These are phyloP conservation scores for Cranoglanis bouderius DNA, from an alignment of 2,113 vertebrate species.

Conservation along the genomic window DNA sequence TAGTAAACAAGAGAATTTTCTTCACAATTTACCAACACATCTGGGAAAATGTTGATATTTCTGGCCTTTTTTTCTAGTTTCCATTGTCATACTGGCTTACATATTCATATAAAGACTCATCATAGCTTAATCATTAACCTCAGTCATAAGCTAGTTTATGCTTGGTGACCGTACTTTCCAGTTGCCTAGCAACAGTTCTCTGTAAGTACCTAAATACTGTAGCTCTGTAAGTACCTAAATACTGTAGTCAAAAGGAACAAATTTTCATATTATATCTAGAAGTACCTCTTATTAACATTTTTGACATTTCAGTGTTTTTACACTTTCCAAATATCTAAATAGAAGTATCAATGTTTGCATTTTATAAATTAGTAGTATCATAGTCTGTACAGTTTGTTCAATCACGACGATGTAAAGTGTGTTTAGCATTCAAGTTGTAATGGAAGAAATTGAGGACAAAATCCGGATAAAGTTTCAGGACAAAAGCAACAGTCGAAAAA, in stretches of 20 bases:
- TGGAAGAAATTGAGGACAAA: no score
- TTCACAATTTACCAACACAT: neutral
- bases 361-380: neutral
- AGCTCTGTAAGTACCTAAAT: no score
- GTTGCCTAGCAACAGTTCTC: constrained; percentile 23
- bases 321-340: neutral
- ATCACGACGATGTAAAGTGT: neutral
- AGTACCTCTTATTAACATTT: neutral
- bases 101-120: neutral
- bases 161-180: neutral
- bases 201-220: neutral
- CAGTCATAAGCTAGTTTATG: neutral
- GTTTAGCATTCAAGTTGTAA: neutral
- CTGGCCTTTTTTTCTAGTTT: neutral
- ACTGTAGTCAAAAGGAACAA: neutral
- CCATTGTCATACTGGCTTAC: neutral
- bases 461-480: no score
- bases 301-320: neutral
- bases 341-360: neutral
- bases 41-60: neutral
- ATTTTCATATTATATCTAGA: neutral
- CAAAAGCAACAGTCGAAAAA: neutral
- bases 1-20: neutral
- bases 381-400: neutral
- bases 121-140: constrained; percentile 5